Evolutionary conservation across 2,888 invertebrate species (phyloP).

Genomic region (Apamea anceps): DNA sequence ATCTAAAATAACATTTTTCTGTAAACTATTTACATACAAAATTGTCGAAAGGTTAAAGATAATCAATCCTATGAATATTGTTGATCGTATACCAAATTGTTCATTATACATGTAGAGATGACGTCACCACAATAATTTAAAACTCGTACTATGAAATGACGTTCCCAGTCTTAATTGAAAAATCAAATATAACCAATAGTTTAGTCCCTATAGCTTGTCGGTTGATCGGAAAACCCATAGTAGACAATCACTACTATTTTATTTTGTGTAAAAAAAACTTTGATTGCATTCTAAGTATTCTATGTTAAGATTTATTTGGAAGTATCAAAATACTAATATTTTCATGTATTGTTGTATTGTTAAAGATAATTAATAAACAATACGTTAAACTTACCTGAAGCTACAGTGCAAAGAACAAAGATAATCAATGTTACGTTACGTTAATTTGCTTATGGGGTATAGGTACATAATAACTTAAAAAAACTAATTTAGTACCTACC

Average conservation of each 20-base stretch:
- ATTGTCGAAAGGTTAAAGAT: slow-evolving; percentile 30
- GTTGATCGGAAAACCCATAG: neutral
- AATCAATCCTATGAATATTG: slow-evolving; percentile 38
- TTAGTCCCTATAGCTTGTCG: too few relatives aligned
- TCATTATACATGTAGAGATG: neutral
- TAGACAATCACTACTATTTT: neutral
- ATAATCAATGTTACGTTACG: neutral
- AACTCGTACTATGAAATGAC: neutral
- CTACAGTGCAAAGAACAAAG: neutral
- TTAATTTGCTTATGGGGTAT: neutral
- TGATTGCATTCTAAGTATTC: neutral
- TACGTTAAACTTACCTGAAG: neutral
- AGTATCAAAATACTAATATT: neutral
- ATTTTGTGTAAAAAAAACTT: neutral
- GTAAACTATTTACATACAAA: neutral
- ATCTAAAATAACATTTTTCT: neutral
- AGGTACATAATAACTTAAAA: neutral
- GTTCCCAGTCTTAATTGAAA: neutral
- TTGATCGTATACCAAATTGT: slow-evolving; percentile 10
- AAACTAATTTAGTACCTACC: neutral
- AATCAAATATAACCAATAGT: neutral
- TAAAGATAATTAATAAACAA: slow-evolving; percentile 13
- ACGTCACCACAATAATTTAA: neutral
- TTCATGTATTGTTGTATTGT: neutral
- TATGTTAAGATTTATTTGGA: neutral